Conservation (phyloP, 2,888 invertebrate species). For the Acrocyrtus sp. region DNA sequence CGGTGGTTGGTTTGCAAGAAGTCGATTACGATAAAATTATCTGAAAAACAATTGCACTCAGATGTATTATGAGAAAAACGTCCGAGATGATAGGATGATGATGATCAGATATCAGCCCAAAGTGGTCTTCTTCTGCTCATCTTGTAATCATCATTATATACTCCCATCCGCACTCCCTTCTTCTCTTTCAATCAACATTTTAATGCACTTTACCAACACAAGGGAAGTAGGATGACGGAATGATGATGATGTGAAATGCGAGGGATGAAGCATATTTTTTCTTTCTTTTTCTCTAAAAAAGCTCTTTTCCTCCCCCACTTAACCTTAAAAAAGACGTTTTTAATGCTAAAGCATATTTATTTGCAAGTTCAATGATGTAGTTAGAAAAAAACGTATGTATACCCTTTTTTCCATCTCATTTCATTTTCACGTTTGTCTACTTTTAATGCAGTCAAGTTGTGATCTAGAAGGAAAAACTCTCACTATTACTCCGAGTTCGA, state of each 20-base stretch:
- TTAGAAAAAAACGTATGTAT: slow-evolving; percentile 13
- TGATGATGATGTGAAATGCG: background rate
- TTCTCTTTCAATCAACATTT: slow-evolving; percentile 10
- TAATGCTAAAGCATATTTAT: slow-evolving; percentile 32
- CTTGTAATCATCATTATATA: slow-evolving; percentile 26
- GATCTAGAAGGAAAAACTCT: background rate
- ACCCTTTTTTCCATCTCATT: background rate
- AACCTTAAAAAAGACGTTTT: slow-evolving; percentile 1
- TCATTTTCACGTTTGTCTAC: too few species aligned
- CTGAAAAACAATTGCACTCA: too few species aligned
- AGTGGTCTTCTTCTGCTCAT: slow-evolving; percentile 37
- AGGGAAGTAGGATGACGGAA: too few species aligned
- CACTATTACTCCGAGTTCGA: background rate
- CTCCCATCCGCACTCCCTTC: slow-evolving; percentile 5
- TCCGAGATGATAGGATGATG: slow-evolving; percentile 12
- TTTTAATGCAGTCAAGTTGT: too few species aligned
- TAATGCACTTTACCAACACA: too few species aligned
- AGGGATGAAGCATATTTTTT: background rate
- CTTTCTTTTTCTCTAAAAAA: background rate
- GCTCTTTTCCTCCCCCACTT: background rate
- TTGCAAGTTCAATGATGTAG: slow-evolving; percentile 30
- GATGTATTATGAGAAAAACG: slow-evolving; percentile 35
- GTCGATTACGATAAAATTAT: too few species aligned
- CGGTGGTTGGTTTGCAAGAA: too few species aligned
- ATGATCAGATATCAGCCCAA: slow-evolving; percentile 37